Percentiles rank a stretch among this genome's conserved stretches.
Conservation (phyloP, 2,113 vertebrate species). For the Ammodytes marinus region DNA sequence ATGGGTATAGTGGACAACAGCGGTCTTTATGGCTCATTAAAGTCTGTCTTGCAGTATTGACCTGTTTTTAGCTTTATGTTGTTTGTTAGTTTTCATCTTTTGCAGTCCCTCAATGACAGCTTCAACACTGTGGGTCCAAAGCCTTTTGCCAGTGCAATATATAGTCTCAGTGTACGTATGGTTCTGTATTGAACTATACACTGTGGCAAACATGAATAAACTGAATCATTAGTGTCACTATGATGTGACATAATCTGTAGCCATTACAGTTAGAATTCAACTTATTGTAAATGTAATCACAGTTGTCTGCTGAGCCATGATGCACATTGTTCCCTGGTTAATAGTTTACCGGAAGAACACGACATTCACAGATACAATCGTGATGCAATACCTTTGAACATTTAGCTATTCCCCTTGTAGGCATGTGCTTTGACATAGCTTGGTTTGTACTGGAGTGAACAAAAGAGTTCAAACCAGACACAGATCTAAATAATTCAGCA, state of each 20-base stretch:
- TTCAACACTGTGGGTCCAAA: neutral
- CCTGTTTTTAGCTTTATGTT: conserved; percentile 12
- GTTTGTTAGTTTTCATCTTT: conserved; percentile 2
- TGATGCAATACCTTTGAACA: neutral
- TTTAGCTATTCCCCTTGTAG: neutral
- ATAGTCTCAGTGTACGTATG: neutral
- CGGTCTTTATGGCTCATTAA: conserved; percentile 38
- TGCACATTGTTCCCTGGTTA: neutral
- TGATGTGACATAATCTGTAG: neutral
- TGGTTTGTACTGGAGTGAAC: neutral
- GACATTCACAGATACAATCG: neutral
- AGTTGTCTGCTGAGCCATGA: neutral
- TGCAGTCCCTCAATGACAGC: neutral
- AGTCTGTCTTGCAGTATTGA: conserved; percentile 26
- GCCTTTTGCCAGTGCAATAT: neutral
- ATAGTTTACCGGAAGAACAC: neutral
- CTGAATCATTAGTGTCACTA: conserved; percentile 3
- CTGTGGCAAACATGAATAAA: neutral
- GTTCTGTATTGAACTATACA: neutral
- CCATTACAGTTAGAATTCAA: neutral
- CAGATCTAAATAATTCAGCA: neutral
- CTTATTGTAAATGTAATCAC: neutral
- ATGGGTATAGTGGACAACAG: conserved; percentile 1
- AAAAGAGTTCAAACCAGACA: neutral
- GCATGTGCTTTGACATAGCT: neutral